A percentile compares a stretch with the other conserved stretches of the same genome.
phyloP scores from a whole-genome alignment of 64 coral and sea anemone species.

The Exaiptasia diaphana region DNA sequence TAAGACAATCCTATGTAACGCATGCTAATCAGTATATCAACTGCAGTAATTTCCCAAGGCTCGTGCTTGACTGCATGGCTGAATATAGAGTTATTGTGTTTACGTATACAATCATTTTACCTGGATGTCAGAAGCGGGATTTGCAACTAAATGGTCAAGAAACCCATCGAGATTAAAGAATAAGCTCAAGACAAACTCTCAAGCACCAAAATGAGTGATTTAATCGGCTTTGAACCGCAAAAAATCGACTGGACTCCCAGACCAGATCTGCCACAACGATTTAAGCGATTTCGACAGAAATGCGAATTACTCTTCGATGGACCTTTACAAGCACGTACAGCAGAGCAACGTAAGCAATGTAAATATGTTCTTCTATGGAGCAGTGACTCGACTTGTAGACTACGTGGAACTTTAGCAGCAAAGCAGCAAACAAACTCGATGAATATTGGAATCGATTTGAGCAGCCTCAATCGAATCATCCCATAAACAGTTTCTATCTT shows the following conservation, averaged over 20 bases:
- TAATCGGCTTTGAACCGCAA: conserved; percentile 12
- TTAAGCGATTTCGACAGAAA: conserved; percentile 33
- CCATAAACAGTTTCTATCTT: conserved; percentile 56
- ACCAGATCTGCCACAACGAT: conserved; percentile 3
- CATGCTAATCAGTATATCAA: too few relatives aligned
- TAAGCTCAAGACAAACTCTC: not conserved
- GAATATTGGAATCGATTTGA: conserved; percentile 66
- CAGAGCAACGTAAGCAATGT: conserved; percentile 58
- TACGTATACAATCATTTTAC: too few relatives aligned
- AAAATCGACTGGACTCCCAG: conserved; percentile 51
- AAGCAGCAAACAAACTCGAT: conserved; percentile 11
- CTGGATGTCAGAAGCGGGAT: conserved; percentile 26
- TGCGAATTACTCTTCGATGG: conserved; percentile 20
- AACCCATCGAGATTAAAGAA: conserved; percentile 15
- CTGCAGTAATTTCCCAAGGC: too few relatives aligned
- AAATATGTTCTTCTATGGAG: conserved; percentile 48
- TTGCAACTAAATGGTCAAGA: conserved; percentile 16
- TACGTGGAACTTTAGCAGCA: conserved; percentile 28
- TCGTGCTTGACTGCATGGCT: too few relatives aligned
- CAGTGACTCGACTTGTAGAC: conserved; percentile 58
- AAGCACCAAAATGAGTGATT: conserved; percentile 43
- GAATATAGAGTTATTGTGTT: too few relatives aligned
- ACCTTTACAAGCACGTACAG: not conserved
- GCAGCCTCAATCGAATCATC: conserved; percentile 49
- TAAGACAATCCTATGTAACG: too few relatives aligned